These are phyloP conservation scores for Heliconius eleuchia DNA, from an alignment of 1,140 invertebrate genomes.

Conservation along the genomic window DNA sequence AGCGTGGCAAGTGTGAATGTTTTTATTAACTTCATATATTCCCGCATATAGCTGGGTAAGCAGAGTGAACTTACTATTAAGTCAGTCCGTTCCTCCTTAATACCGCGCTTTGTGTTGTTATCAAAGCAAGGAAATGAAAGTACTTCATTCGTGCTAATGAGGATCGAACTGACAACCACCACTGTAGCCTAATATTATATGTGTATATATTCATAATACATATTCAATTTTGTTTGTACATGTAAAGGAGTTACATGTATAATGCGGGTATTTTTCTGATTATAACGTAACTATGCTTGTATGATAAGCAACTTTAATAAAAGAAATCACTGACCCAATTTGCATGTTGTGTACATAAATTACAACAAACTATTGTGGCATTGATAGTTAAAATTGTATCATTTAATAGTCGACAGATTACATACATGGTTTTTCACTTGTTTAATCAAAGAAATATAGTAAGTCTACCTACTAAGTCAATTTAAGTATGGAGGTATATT, in stretches of 20 bases:
- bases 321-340: slow-evolving; percentile 21
- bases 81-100: neutral
- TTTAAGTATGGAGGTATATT: too few relatives aligned
- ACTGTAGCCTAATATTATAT: neutral
- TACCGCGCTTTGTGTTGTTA: neutral
- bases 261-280: neutral
- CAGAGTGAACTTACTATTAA: neutral
- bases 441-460: too few relatives aligned
- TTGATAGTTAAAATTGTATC: neutral
- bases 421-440: too few relatives aligned
- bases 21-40: neutral
- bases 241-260: neutral
- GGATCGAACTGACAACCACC: neutral
- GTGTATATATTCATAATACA: neutral
- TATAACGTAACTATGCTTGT: neutral
- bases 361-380: neutral
- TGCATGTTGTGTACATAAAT: neutral
- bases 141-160: neutral
- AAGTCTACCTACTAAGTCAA: too few relatives aligned
- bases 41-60: neutral
- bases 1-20: too few relatives aligned
- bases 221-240: neutral
- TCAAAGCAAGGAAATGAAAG: neutral
- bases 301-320: neutral
- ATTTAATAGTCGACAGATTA: neutral